A percentile compares a stretch with the other conserved stretches of the same genome.
These are phyloP conservation scores for Drosophila neotestacea DNA, from an alignment of 2,888 invertebrate species.

Conservation along the genomic window DNA sequence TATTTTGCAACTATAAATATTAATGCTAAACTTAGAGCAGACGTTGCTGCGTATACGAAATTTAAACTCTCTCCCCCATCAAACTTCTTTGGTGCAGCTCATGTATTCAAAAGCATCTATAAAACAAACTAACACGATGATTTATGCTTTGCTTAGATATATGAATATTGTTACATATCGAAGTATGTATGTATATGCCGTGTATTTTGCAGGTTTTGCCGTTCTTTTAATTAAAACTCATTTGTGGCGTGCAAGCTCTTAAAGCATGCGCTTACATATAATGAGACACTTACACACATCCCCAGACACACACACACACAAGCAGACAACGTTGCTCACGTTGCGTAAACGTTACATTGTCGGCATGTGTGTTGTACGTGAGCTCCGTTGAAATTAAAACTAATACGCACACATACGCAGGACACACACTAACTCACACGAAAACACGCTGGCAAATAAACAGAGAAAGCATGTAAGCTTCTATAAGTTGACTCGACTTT, in stretches of 20 bases:
- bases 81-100: not conserved
- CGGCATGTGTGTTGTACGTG: conserved; percentile 38
- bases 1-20: no score
- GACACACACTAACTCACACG: not conserved
- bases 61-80: not conserved
- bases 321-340: conserved; percentile 12
- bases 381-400: conserved; percentile 43
- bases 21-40: no score
- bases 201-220: conserved; percentile 7
- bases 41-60: not conserved
- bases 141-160: not conserved
- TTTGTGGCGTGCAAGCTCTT: conserved; percentile 33
- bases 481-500: not conserved
- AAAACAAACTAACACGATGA: not conserved
- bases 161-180: not conserved
- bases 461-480: conserved; percentile 5
- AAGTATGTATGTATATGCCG: conserved; percentile 1
- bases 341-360: conserved; percentile 45
- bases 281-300: conserved; percentile 19
- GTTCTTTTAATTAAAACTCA: conserved; percentile 58
- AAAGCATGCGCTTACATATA: conserved; percentile 11
- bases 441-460: conserved; percentile 15
- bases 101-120: not conserved
- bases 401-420: conserved; percentile 14
- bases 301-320: not conserved